phyloP scores from a whole-genome alignment of 2,888 invertebrate species.

The Tachina lurida region DNA sequence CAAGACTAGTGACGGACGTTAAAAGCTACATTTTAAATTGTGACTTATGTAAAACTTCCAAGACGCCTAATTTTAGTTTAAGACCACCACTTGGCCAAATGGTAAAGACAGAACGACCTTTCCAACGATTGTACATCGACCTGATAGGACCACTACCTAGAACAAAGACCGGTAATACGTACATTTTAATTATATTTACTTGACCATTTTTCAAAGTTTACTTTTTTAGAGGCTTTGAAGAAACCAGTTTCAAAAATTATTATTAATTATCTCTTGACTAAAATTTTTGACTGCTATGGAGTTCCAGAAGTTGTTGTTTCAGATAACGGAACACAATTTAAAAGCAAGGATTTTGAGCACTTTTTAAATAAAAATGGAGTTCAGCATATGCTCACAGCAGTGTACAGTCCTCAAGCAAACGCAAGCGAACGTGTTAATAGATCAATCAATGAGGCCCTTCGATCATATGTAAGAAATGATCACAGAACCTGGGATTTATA shows the following conservation, averaged over 20 bases:
- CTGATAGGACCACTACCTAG: not conserved
- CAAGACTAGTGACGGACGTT: not conserved
- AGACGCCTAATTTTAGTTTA: not conserved
- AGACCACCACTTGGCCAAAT: constrained; percentile 12
- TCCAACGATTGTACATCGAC: not conserved
- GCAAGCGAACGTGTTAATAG: not conserved
- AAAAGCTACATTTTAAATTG: not conserved
- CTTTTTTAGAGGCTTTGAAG: not conserved
- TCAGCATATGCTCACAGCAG: not conserved
- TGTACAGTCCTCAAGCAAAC: constrained; percentile 6
- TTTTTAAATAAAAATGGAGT: not conserved
- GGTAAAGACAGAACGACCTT: not conserved
- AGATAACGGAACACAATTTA: constrained; percentile 14
- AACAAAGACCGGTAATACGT: not conserved
- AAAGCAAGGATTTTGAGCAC: not conserved
- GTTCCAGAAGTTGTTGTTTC: not conserved
- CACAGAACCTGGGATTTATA: no score
- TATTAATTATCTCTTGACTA: not conserved
- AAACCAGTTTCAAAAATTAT: not conserved
- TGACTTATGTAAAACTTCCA: not conserved
- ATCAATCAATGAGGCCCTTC: no score
- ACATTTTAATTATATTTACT: not conserved
- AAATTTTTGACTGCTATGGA: constrained; percentile 7
- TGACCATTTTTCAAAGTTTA: not conserved
- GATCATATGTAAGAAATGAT: no score